Evolutionary conservation across 1,140 invertebrate genomes (phyloP), one percentile per base, ranked within the genome.

Genomic region (Drosophila cardini): DNA sequence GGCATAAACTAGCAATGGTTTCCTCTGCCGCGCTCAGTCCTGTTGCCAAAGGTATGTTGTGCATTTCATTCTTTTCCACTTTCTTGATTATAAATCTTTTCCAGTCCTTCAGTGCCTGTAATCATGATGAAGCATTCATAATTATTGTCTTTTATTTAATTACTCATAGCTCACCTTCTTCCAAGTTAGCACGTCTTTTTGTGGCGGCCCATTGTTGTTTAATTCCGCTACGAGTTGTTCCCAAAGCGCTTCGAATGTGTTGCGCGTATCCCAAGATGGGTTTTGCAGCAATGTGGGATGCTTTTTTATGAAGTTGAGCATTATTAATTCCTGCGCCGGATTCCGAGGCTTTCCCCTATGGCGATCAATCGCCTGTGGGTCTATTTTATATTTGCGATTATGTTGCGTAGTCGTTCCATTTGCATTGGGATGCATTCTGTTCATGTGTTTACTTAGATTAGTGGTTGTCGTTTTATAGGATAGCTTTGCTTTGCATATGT

Each of bases 401-500:
- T 64, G 76, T 26, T 48, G 9, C 16, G 75, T 34, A 6, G 57
- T 45, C 18, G 76, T 16, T 4, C 42, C 34, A 45, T 65, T 72
- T 72, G 68, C 65, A 8, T 78, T 82, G 3, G 83, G 83, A 34
- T 86, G 83, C 83, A 84, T 87, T 53, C 83, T 50, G 26, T 89
- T 83, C 84, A 87, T 89, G 10, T 87, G 83, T 48, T 87, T 87
- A 48, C 84, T 87, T 21, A 87, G 52, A 42, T 87, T 87, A 3
- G 83, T 87, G 21, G 83, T 87, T 11, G 83, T 87, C 7, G 83
- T 87, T 60, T 87, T 87, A 43, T 80, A 87, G 4, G 84, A 89
- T 0, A 87, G 62, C 58, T 87, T 87, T 0, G 83, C 83, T 16
- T 87, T 80, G 76, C 83, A 87, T 18, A 87, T 87, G 46, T 87